Conservation (phyloP, 2,113 vertebrate genomes). For the Capreolus pygargus region DNA sequence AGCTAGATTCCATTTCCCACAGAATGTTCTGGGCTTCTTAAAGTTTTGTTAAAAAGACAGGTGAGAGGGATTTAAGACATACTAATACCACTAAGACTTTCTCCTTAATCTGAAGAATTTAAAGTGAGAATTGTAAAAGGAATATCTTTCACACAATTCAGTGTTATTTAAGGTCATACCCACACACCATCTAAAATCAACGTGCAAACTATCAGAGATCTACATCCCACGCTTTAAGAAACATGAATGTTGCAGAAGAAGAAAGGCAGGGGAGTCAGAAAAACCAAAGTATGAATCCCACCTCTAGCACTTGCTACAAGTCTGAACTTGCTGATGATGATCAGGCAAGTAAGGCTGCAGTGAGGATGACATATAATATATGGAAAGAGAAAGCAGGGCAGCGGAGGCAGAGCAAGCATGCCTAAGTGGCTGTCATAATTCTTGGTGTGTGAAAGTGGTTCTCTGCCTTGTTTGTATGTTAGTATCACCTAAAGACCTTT, state of each 20-base stretch:
- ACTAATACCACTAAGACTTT: neutral
- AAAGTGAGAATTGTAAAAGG: neutral
- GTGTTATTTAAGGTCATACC: neutral
- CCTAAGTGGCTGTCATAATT: neutral
- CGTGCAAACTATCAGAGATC: neutral
- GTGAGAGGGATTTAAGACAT: neutral
- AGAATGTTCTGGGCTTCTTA: conserved; percentile 9
- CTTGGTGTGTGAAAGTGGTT: neutral
- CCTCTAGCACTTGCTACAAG: neutral
- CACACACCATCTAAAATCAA: neutral
- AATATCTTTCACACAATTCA: neutral
- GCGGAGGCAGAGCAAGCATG: neutral
- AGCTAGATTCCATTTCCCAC: neutral
- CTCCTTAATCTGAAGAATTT: conserved; percentile 31
- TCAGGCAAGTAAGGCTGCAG: neutral
- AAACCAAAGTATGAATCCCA: neutral
- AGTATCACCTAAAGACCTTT: neutral
- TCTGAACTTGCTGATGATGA: neutral
- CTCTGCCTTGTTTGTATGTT: neutral
- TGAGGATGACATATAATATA: neutral
- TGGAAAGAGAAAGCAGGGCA: neutral
- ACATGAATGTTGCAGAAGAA: neutral
- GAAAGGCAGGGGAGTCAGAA: neutral
- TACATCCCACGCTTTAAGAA: neutral
- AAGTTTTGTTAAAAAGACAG: neutral